phyloP scores from a whole-genome alignment of 2,888 invertebrate genomes.

The Drosophila eohydei region DNA sequence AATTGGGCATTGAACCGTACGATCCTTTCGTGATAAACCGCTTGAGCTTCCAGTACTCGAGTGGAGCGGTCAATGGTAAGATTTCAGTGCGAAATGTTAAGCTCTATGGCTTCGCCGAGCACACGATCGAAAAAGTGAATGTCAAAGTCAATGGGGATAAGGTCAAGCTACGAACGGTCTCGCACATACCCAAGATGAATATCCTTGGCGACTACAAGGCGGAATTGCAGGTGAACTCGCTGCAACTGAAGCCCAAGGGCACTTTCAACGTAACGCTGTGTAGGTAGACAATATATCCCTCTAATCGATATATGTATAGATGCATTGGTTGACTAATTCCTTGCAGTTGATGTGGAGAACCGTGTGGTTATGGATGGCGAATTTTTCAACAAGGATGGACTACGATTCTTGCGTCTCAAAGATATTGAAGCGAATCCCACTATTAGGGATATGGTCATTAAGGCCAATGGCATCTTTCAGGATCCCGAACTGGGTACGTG shows the following conservation, averaged over 20 bases:
- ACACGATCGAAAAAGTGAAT: slow-evolving; percentile 86
- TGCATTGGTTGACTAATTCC: not conserved
- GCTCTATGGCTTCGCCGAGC: slow-evolving; percentile 86
- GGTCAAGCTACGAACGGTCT: slow-evolving; percentile 83
- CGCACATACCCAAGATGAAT: slow-evolving; percentile 86
- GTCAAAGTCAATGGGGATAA: slow-evolving; percentile 85
- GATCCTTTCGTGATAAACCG: slow-evolving; percentile 82
- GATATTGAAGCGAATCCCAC: slow-evolving; percentile 88
- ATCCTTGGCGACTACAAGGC: slow-evolving; percentile 88
- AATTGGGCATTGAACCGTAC: slow-evolving; percentile 80
- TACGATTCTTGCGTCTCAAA: slow-evolving; percentile 86
- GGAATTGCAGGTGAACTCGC: slow-evolving; percentile 87
- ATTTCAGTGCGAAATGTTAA: slow-evolving; percentile 85
- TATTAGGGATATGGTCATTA: slow-evolving; percentile 87
- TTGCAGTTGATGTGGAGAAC: slow-evolving; percentile 60
- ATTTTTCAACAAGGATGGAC: slow-evolving; percentile 86
- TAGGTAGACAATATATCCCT: slow-evolving; percentile 82
- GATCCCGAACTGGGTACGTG: slow-evolving; percentile 89
- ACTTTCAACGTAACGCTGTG: slow-evolving; percentile 87
- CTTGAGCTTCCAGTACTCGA: slow-evolving; percentile 76
- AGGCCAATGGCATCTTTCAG: slow-evolving; percentile 87
- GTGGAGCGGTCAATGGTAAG: slow-evolving; percentile 71
- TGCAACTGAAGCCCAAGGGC: slow-evolving; percentile 87
- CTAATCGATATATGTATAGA: not conserved
- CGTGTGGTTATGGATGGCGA: slow-evolving; percentile 84